Conservation (phyloP, 2,888 invertebrate genomes). For the Tetanocera ferruginea region DNA sequence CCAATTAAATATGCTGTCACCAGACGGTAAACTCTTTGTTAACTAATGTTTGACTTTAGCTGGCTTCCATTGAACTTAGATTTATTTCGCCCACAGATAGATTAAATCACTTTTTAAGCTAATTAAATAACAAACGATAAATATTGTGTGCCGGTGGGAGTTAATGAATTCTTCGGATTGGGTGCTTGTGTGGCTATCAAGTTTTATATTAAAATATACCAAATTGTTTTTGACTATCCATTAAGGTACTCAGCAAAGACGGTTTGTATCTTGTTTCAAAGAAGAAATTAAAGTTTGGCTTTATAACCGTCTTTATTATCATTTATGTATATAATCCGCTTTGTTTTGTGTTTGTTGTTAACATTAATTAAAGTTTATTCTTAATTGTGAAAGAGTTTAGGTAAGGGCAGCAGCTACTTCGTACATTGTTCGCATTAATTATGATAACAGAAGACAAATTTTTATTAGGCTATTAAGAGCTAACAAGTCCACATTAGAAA, state of each 20-base stretch:
- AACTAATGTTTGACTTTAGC: too few relatives aligned
- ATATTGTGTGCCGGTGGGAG: too few relatives aligned
- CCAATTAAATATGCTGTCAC: background rate
- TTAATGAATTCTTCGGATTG: too few relatives aligned
- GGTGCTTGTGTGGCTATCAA: too few relatives aligned
- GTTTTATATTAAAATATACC: too few relatives aligned
- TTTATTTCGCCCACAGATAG: too few relatives aligned
- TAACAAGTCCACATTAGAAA: background rate
- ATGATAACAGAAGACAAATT: slow-evolving; percentile 44
- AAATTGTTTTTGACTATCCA: too few relatives aligned
- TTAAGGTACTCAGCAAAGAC: too few relatives aligned
- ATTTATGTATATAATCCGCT: background rate
- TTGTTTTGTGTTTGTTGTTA: background rate
- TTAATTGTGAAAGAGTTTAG: background rate
- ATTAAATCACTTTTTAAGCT: too few relatives aligned
- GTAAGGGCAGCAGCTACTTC: background rate
- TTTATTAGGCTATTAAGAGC: slow-evolving; percentile 38
- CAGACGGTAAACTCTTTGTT: background rate
- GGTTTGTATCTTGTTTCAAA: too few relatives aligned
- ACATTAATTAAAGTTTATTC: background rate
- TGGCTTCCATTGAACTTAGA: too few relatives aligned
- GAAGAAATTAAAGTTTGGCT: background rate
- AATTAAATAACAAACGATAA: too few relatives aligned
- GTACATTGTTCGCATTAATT: slow-evolving; percentile 40
- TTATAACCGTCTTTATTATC: background rate